Evolutionary conservation across 2,888 invertebrate genomes (phyloP).

Genomic region (Eupelmus urozonus): DNA sequence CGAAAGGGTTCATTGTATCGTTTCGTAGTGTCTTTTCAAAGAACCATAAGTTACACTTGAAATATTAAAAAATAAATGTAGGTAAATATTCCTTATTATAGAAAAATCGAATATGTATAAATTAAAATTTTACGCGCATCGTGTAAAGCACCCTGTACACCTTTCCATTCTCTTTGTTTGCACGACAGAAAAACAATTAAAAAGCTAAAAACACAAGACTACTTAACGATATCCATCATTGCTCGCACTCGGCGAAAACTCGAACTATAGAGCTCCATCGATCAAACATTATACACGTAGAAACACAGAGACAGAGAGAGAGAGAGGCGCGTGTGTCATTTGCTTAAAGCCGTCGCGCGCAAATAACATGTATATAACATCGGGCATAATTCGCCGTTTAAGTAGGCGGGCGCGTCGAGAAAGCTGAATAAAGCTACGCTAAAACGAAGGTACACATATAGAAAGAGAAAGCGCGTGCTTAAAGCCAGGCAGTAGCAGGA

Average conservation of each 20-base stretch:
- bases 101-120: no score
- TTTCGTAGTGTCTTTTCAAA: background rate
- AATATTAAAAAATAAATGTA: no score
- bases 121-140: no score
- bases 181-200: no score
- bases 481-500: background rate
- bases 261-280: conserved; percentile 18
- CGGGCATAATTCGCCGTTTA: conserved; percentile 53
- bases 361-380: conserved; percentile 12
- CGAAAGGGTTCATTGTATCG: background rate
- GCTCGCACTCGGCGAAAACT: no score
- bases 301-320: no score
- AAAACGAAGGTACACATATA: conserved; percentile 7
- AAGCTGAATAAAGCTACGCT: conserved; percentile 46
- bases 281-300: conserved; percentile 33
- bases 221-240: no score
- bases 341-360: background rate
- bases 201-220: no score
- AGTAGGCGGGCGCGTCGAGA: conserved; percentile 42
- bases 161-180: no score
- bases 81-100: no score
- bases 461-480: background rate
- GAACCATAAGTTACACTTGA: background rate
- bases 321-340: conserved; percentile 5
- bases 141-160: no score